These are phyloP conservation scores for Neomonachus schauinslandi DNA, from an alignment of 2,113 vertebrate genomes.

Conservation along the genomic window DNA sequence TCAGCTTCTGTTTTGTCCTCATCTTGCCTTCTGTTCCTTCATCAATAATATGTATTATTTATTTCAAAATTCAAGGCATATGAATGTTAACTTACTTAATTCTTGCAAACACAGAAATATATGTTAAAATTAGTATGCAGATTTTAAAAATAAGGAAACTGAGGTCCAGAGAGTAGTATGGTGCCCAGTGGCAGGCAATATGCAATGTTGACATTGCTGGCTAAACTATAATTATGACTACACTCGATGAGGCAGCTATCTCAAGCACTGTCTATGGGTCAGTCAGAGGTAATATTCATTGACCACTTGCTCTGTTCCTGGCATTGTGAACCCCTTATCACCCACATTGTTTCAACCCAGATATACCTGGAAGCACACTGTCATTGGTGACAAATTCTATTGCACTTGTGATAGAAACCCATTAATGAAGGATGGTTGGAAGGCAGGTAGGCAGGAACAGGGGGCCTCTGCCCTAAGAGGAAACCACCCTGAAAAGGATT, in stretches of 20 bases:
- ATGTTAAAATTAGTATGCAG: neutral
- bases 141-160: neutral
- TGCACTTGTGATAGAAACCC: neutral
- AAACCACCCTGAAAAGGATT: neutral
- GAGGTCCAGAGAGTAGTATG: neutral
- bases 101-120: neutral
- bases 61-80: neutral
- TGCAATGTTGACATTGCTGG: neutral
- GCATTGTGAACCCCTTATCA: neutral
- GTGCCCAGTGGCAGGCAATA: neutral
- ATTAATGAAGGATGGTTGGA: neutral
- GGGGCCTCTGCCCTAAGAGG: neutral
- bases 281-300: neutral
- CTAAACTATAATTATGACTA: neutral
- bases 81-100: neutral
- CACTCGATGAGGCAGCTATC: too few relatives aligned
- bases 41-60: neutral
- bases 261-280: neutral
- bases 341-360: neutral
- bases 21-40: too few relatives aligned
- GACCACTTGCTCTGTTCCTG: neutral
- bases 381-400: neutral
- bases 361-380: neutral
- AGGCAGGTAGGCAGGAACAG: neutral
- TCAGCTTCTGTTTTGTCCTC: too few relatives aligned